Evolutionary conservation across 2,888 invertebrate species (phyloP), one percentile per base, ranked within the genome.

Genomic region (Brenthis daphne): DNA sequence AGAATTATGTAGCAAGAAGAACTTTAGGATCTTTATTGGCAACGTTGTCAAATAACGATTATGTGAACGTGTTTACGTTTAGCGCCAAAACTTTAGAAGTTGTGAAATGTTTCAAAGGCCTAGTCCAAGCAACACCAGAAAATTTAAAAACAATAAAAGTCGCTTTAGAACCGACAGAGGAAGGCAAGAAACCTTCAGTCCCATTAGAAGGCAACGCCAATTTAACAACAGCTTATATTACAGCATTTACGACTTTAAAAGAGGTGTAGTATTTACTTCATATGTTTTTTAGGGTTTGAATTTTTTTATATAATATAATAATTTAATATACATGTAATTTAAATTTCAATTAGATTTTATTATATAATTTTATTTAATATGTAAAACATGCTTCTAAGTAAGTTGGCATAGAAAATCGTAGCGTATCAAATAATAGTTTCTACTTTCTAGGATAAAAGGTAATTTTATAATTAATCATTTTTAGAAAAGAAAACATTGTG

Each of bases 31-130:
- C 97, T 54, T 96, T 99, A 70, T 88, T 99, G 78, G 97, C 98
- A 73, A 99, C 99, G 0, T 95, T 99, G 61, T 98, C 98, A 8
- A 99, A 99, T 84, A 99, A 99, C 85, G 99, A 99, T 87, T 99
- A 97, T 84, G 97, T 99, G 68, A 99, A 99, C 79, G 96, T 99
- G 43, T 95, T 97, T 77, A 95, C 95, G 82, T 97, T 96, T 79
- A 97, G 97, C 77, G 95, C 95, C 55, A 93, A 89, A 0, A 95
- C 96, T 0, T 84, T 94, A 8, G 96, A 96, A 77, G 94, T 98
- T 6, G 96, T 99, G 37, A 94, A 95, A 0, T 99, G 99, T 87
- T 98, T 98, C 84, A 94, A 95, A 57, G 95, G 96, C 65, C 89
- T 99, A 16, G 97, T 99, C 8, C 96, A 98, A 90, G 98, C 98